Base-by-base conservation (phyloP, 2,888 invertebrate species). In the Minunthozetes semirufus region DNA sequence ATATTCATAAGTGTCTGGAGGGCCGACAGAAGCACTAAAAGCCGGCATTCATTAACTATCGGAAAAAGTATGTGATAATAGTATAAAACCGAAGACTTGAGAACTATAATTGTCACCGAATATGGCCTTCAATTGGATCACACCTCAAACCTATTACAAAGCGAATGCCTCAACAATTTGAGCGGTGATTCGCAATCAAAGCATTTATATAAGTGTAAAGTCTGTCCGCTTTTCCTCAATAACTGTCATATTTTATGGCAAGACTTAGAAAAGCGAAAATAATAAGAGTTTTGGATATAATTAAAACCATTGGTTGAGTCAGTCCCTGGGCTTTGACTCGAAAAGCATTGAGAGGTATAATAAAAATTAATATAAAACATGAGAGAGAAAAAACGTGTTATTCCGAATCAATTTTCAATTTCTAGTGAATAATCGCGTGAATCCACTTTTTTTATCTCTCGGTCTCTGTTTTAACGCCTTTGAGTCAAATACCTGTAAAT, bases 21-120 rank as follows among this genome's bases (percentile, higher is more conserved):
- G 53, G 8, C 19, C 8, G 53, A 19, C 53, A 53, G n/a, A 53
- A 19, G 19, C 53, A n/a, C 19, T 53, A n/a, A 53, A 53, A 9
- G 53, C 53, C 53, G n/a, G 3, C n/a, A 53, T 53, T 53, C n/a
- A n/a, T 19, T 53, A 6, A 8, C 22, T 5, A 25, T 19, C 6
- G 19, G 1, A 27, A 11, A 33, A 63, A 33, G 38, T 63, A 63
- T 38, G 63, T 33, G 33, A 63, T 63, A 63, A 63, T 63, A 33
- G 38, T 33, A 63, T 63, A 13, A 63, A 25, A 56, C 17, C 63
- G 1, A n/a, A 63, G 19, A 1, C 8, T 25, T n/a, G 63, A 63
- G 38, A 27, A 29, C 63, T 63, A 63, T 63, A 63, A 63, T 63
- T 63, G 63, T 63, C 63, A 63, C 38, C 63, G 17, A 19, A 29